phyloP scores from a whole-genome alignment of 2,113 vertebrate species.

The Lichenostomus cassidix region DNA sequence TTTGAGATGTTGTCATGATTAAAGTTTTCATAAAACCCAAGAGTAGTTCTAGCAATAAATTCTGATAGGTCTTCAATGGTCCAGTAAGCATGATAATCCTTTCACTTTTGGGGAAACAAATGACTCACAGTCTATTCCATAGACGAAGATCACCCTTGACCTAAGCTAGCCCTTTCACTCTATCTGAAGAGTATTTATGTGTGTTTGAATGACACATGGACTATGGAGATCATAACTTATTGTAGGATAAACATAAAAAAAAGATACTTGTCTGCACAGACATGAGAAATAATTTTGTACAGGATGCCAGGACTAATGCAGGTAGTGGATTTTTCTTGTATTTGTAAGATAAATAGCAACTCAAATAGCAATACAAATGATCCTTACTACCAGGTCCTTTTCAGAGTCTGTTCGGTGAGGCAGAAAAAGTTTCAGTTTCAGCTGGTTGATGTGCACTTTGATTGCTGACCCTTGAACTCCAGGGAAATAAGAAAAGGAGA shows the following conservation, averaged over 20 bases:
- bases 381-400: neutral
- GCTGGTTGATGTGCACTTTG: slow-evolving; percentile 13
- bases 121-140: neutral
- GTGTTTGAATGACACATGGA: neutral
- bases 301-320: neutral
- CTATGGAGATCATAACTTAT: neutral
- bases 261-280: neutral
- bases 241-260: neutral
- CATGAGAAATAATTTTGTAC: neutral
- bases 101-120: neutral
- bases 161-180: neutral
- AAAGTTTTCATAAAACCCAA: neutral
- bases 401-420: neutral
- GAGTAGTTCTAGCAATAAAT: slow-evolving; percentile 7
- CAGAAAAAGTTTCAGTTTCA: slow-evolving; percentile 32
- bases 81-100: neutral
- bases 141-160: slow-evolving; percentile 1
- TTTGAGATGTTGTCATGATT: neutral
- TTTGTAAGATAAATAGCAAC: slow-evolving; percentile 5
- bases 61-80: neutral
- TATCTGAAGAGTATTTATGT: neutral
- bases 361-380: neutral
- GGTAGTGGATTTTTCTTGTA: neutral
- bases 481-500: slow-evolving; percentile 48
- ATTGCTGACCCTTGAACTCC: slow-evolving; percentile 40